These are phyloP conservation scores for Phocides pigmalion DNA, from an alignment of 1,140 invertebrate species.

Conservation along the genomic window DNA sequence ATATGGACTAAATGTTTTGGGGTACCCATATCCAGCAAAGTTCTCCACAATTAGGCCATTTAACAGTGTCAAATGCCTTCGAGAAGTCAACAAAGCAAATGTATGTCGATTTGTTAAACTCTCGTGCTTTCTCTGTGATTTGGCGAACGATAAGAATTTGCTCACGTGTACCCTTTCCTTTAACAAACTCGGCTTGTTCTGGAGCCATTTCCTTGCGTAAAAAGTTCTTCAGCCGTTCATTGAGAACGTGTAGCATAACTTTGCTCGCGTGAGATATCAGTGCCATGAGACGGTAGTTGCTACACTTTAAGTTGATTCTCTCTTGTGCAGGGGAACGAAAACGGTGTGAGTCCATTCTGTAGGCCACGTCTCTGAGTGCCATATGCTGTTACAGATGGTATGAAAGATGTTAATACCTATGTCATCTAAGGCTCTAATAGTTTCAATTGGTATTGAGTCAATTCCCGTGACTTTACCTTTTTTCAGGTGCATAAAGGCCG, in stretches of 20 bases:
- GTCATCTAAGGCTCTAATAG: not conserved
- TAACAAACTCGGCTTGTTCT: not conserved
- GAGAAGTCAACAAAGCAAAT: too few species aligned
- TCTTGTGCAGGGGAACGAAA: not conserved
- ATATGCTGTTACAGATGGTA: not conserved
- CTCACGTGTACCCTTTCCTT: not conserved
- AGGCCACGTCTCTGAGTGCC: not conserved
- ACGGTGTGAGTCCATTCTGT: not conserved
- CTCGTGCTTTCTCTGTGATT: too few species aligned
- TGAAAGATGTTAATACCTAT: not conserved
- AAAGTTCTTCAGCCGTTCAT: not conserved
- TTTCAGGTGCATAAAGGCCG: not conserved
- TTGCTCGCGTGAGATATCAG: not conserved
- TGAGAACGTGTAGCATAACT: not conserved
- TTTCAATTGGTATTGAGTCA: not conserved
- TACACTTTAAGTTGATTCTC: not conserved
- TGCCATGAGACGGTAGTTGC: not conserved
- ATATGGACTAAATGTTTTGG: too few species aligned
- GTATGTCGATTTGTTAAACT: too few species aligned
- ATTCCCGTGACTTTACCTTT: not conserved
- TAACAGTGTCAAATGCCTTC: too few species aligned
- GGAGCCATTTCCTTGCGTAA: not conserved
- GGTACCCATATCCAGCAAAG: too few species aligned
- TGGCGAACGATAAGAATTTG: too few species aligned
- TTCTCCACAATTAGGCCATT: too few species aligned